A percentile compares a stretch with the other conserved stretches of the same genome.
phyloP scores from a whole-genome alignment of 1,140 invertebrate species.

The Palaemon carinicauda region DNA sequence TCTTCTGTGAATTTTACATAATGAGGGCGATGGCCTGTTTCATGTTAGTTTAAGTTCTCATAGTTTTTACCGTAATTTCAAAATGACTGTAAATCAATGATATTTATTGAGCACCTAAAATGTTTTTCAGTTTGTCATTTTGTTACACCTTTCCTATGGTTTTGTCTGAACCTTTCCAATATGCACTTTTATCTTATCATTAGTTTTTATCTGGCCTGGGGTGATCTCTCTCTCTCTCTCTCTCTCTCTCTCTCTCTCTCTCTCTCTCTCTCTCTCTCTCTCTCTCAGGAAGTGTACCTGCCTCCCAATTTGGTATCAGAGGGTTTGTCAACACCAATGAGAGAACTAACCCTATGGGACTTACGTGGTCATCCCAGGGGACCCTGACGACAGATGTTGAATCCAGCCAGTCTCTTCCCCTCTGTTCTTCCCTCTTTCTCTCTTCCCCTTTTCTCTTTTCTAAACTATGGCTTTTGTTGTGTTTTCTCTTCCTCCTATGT shows the following conservation, averaged over 20 bases:
- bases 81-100: no score
- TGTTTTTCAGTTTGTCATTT: background rate
- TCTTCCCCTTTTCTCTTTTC: background rate
- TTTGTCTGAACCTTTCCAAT: background rate
- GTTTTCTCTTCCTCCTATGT: no score
- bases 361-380: background rate
- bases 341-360: constrained; percentile 10
- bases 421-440: background rate
- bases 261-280: background rate
- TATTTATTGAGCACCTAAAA: no score
- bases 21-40: no score
- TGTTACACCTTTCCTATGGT: background rate
- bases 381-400: constrained; percentile 24
- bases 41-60: no score
- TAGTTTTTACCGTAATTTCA: no score
- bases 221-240: constrained; percentile 1
- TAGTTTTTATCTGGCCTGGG: background rate
- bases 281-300: background rate
- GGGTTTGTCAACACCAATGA: constrained; percentile 43
- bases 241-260: background rate
- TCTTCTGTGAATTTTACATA: no score
- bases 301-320: constrained; percentile 19
- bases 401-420: background rate
- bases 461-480: no score
- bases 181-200: background rate